Percentiles rank a stretch among this genome's conserved stretches.
Conservation (phyloP, 2,113 vertebrate genomes). For the Entelurus aequoreus region DNA sequence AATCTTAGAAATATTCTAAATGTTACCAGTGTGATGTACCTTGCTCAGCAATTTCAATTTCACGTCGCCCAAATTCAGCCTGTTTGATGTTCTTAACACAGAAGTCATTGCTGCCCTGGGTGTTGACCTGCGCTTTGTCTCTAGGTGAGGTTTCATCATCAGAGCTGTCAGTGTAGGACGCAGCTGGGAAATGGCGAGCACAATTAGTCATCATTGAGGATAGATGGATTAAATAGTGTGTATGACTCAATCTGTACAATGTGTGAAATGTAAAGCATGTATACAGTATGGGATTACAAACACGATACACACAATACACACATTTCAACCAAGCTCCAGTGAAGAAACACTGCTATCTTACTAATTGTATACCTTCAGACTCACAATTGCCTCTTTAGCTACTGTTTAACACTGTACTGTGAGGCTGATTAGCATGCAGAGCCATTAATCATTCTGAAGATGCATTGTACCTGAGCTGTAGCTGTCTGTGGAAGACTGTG, state of each 20-base stretch:
- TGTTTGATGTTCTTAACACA: conserved; percentile 99
- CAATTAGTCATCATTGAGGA: conserved; percentile 31
- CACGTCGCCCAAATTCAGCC: conserved; percentile 92
- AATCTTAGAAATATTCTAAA: background rate
- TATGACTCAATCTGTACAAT: background rate
- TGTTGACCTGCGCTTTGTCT: conserved; percentile 96
- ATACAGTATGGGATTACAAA: background rate
- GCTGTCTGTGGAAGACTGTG: conserved; percentile 97
- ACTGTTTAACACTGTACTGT: too few species aligned
- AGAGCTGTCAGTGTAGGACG: conserved; percentile 96
- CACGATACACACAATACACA: too few species aligned
- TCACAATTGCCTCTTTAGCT: too few species aligned
- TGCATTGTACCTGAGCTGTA: conserved; percentile 87
- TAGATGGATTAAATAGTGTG: conserved; percentile 13
- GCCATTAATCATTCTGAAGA: background rate
- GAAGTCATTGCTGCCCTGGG: conserved; percentile 93
- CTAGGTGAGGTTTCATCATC: conserved; percentile 96
- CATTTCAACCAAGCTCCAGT: too few species aligned
- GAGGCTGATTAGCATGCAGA: too few species aligned
- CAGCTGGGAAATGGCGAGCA: conserved; percentile 72
- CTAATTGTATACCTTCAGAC: too few species aligned
- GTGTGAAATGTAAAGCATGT: conserved; percentile 1
- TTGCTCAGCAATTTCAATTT: conserved; percentile 98
- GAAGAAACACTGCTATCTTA: too few species aligned
- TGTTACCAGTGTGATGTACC: conserved; percentile 60